Conservation (phyloP, 2,113 vertebrate genomes). For the Dipodomys merriami region DNA sequence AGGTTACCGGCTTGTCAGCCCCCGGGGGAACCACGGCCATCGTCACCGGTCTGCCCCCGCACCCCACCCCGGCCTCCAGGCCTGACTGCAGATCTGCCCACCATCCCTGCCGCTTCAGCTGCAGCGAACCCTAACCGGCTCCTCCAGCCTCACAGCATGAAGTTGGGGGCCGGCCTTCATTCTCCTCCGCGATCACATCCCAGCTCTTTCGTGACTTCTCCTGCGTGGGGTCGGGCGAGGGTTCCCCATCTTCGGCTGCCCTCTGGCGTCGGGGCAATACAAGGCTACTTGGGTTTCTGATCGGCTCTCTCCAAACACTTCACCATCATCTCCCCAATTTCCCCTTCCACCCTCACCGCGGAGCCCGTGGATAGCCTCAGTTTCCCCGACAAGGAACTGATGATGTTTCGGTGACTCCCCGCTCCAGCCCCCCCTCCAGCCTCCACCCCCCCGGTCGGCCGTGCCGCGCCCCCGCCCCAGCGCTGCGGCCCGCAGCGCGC, state of each 20-base stretch:
- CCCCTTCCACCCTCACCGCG: neutral
- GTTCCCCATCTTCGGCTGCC: neutral
- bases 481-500: neutral
- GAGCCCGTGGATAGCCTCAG: neutral
- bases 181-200: neutral
- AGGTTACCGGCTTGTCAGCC: neutral
- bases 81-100: constrained; percentile 45
- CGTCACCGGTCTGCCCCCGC: neutral
- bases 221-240: too few relatives aligned
- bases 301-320: neutral
- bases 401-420: too few relatives aligned
- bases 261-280: neutral
- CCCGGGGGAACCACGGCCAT: neutral
- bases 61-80: neutral
- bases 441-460: too few relatives aligned
- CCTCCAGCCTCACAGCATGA: neutral
- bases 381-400: neutral
- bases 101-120: neutral
- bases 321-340: neutral
- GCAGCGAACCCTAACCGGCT: neutral
- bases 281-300: neutral
- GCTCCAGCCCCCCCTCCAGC: too few relatives aligned
- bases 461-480: neutral
- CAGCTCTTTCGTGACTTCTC: too few relatives aligned
- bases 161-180: neutral